phyloP scores from a whole-genome alignment of 2,888 invertebrate species.

The Drosophila incognita region DNA sequence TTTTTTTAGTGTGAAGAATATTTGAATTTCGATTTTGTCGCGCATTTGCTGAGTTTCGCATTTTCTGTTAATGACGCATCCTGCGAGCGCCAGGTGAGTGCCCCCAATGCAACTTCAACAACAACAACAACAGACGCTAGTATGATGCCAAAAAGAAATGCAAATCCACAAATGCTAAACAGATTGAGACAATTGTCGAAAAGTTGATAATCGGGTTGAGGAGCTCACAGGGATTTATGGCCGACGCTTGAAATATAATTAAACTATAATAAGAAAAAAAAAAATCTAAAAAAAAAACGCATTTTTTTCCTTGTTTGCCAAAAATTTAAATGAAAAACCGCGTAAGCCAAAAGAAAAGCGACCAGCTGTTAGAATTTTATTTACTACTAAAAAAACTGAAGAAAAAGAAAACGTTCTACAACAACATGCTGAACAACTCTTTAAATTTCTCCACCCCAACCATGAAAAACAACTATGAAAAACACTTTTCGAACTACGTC shows the following conservation, averaged over 20 bases:
- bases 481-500: constrained; percentile 61
- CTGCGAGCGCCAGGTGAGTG: constrained; percentile 82
- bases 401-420: constrained; percentile 30
- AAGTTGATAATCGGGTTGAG: constrained; percentile 84
- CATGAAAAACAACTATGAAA: constrained; percentile 25
- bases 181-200: constrained; percentile 56
- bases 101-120: constrained; percentile 54
- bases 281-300: constrained; percentile 16
- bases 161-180: constrained; percentile 75
- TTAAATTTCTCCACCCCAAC: constrained; percentile 16
- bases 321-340: constrained; percentile 47
- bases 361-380: constrained; percentile 13
- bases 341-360: constrained; percentile 27
- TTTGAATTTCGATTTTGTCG: constrained; percentile 27
- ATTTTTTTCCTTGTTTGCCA: constrained; percentile 11
- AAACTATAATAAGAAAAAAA: constrained; percentile 16
- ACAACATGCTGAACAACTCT: constrained; percentile 27
- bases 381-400: neutral
- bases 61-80: constrained; percentile 45
- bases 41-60: constrained; percentile 52
- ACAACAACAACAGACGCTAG: constrained; percentile 47
- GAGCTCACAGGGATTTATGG: constrained; percentile 86
- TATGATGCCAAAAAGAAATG: constrained; percentile 82
- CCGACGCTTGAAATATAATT: constrained; percentile 81
- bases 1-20: constrained; percentile 33